Conservation (phyloP, 1,140 invertebrate genomes). For the Belonocnema kinseyi region DNA sequence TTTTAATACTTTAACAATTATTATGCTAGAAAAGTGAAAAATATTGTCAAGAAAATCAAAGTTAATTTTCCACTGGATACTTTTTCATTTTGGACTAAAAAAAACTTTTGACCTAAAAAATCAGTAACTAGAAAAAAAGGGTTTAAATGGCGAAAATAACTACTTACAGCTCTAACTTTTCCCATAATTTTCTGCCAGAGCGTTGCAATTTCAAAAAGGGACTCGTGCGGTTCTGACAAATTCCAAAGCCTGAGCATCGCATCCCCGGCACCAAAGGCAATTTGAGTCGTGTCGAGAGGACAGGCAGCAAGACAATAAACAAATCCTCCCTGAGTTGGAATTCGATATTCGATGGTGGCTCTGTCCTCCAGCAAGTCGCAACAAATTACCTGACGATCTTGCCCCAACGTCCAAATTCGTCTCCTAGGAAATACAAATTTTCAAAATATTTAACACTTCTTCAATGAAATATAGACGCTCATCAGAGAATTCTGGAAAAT, state of each 20-base stretch:
- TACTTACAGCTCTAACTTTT: constrained; percentile 81
- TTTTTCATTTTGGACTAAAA: background rate
- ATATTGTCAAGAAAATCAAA: too few species aligned
- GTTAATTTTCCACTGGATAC: too few species aligned
- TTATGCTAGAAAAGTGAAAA: too few species aligned
- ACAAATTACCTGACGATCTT: constrained; percentile 81
- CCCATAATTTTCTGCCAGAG: constrained; percentile 85
- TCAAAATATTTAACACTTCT: background rate
- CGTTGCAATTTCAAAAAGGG: constrained; percentile 72
- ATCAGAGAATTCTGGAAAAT: too few species aligned
- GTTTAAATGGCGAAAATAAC: constrained; percentile 31
- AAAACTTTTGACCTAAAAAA: background rate
- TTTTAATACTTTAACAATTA: too few species aligned
- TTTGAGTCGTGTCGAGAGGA: constrained; percentile 81
- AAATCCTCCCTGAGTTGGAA: constrained; percentile 81
- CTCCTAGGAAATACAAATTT: constrained; percentile 48
- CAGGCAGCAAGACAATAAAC: constrained; percentile 81
- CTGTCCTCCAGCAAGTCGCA: constrained; percentile 73
- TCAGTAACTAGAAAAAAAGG: too few species aligned
- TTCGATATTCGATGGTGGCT: constrained; percentile 67
- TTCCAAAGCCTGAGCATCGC: constrained; percentile 84
- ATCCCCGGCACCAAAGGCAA: constrained; percentile 85
- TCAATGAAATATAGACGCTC: background rate
- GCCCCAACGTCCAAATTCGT: constrained; percentile 78
- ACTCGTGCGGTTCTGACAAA: constrained; percentile 73